Conservation (phyloP, 2,113 vertebrate species). For the Rhinogobius similis region DNA sequence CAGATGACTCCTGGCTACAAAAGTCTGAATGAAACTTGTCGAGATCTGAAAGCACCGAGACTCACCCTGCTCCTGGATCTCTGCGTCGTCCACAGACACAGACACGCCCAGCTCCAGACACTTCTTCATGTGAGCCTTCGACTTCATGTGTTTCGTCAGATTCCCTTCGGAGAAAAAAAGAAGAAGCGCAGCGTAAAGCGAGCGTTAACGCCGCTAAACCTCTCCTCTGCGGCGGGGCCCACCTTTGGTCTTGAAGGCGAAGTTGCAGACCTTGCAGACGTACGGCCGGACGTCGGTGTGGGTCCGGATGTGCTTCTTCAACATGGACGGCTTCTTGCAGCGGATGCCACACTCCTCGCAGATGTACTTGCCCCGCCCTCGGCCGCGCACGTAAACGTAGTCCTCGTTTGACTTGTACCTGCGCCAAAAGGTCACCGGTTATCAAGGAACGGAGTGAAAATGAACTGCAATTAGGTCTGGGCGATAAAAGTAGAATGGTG, state of each 20-base stretch:
- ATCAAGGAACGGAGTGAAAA: too few species aligned
- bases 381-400: slow-evolving; percentile 96
- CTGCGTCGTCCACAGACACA: slow-evolving; percentile 89
- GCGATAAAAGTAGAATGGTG: too few species aligned
- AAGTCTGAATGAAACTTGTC: too few species aligned
- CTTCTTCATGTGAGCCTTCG: slow-evolving; percentile 99
- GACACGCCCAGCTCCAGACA: slow-evolving; percentile 97
- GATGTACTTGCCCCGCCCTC: slow-evolving; percentile 97
- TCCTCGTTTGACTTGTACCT: slow-evolving; percentile 99
- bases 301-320: slow-evolving; percentile 98
- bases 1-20: too few species aligned
- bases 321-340: slow-evolving; percentile 99
- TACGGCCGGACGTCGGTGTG: slow-evolving; percentile 97
- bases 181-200: too few species aligned
- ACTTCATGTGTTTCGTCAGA: slow-evolving; percentile 99
- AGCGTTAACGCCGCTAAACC: neutral
- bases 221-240: slow-evolving; percentile 3
- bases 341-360: slow-evolving; percentile 99
- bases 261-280: slow-evolving; percentile 96
- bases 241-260: slow-evolving; percentile 99
- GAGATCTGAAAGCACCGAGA: too few species aligned
- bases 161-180: slow-evolving; percentile 81
- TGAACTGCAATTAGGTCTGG: too few species aligned
- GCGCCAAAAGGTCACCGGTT: neutral
- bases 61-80: slow-evolving; percentile 92